Base-by-base conservation (phyloP, 1,140 invertebrate genomes). In the Latrodectus geometricus region DNA sequence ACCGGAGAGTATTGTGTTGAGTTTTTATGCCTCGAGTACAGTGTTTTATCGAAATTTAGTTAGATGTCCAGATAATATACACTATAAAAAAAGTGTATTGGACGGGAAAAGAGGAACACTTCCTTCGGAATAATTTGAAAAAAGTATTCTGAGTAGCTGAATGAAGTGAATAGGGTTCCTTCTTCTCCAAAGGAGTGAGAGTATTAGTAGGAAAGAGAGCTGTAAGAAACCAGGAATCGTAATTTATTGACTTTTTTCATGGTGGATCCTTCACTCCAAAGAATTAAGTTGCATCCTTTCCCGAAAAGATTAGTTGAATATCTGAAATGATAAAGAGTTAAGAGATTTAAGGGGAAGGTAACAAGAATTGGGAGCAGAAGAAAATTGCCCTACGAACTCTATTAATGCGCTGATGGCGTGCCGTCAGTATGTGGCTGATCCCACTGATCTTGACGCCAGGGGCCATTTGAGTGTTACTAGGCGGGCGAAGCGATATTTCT, bases 401-500 rank as follows among this genome's bases (percentile, higher is more conserved):
- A 86, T 86, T 86, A 86, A 76, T 66, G 85, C 21, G 76, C 85
- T 86, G 85, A 86, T 86, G 85, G 85, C 76, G 85, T 86, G 85
- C 76, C 73, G 73, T 54, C 66, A 76, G 65, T 79, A 86, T 76
- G 85, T 86, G 85, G 69, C 70, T 52, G 66, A 23, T 75, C 74
- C 20, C 66, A 65, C 74, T 15, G 76, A 79, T 72, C 85, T 69
- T 80, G 85, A 86, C 85, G 85, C 85, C 70, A 73, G 49, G 76
- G 76, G 77, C 85, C 74, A 86, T 86, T 72, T 79, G 85, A 86
- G 79, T 86, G 85, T 86, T 86, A 86, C 85, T 86, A 69, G 85
- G 85, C 85, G 85, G 77, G 85, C 85, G 85, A 86, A 86, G 85
- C 77, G 75, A 86, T 86, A 86, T 86, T 86, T 86, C 85, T 86